Percentiles rank a stretch among this genome's conserved stretches.
Evolutionary conservation across 2,113 vertebrate species (phyloP).

Genomic region (Alethe castanea): DNA sequence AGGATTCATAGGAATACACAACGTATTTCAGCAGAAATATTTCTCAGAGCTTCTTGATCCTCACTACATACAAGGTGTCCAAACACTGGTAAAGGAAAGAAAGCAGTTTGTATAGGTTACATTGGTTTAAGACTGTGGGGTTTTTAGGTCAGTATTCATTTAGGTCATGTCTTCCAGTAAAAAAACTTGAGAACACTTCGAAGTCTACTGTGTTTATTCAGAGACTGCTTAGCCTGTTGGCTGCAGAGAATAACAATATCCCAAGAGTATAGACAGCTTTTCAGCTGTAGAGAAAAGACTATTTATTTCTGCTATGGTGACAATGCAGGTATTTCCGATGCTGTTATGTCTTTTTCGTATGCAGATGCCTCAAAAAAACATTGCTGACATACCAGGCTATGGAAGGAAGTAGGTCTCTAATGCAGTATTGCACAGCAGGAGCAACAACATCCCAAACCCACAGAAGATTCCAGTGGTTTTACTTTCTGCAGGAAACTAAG

Average conservation of each 20-base stretch:
- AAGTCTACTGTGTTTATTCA: neutral
- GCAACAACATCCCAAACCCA: neutral
- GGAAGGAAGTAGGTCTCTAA: neutral
- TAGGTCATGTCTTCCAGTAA: neutral
- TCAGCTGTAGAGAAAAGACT: neutral
- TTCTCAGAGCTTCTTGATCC: neutral
- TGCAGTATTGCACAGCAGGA: neutral
- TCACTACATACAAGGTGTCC: neutral
- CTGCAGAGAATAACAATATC: neutral
- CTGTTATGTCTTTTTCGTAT: neutral
- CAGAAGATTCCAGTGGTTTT: neutral
- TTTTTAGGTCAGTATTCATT: neutral
- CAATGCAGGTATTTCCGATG: neutral
- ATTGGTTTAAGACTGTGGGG: neutral
- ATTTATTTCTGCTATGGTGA: neutral
- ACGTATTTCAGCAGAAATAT: neutral
- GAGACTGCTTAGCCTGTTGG: neutral
- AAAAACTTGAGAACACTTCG: neutral
- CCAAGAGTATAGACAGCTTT: neutral
- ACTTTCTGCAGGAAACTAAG: neutral
- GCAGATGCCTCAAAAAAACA: neutral
- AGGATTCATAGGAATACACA: neutral
- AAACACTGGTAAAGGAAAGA: neutral
- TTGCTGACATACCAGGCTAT: neutral
- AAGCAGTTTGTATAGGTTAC: neutral